These are phyloP conservation scores for Drosophila arizonae DNA, from an alignment of 1,140 invertebrate genomes.

Conservation along the genomic window DNA sequence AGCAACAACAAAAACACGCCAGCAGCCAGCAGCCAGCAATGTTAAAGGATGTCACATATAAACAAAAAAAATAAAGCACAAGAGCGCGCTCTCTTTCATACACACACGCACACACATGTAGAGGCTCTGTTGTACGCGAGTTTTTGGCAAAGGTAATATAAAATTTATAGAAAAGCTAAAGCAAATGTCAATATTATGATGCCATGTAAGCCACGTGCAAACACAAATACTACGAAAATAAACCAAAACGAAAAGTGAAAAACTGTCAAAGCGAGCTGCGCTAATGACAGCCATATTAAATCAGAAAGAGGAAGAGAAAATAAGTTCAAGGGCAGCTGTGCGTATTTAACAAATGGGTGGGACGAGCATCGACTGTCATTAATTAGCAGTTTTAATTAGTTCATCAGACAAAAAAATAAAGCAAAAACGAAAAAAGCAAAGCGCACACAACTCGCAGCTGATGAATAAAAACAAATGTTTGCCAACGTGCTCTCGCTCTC, in stretches of 20 bases:
- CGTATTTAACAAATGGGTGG: background rate
- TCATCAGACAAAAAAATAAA: background rate
- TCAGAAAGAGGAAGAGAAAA: background rate
- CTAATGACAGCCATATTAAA: background rate
- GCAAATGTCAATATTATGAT: constrained; percentile 65
- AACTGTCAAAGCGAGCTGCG: constrained; percentile 16
- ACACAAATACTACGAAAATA: constrained; percentile 20
- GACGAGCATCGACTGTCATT: background rate
- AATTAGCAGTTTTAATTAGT: constrained; percentile 32
- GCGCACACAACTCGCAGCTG: constrained; percentile 23
- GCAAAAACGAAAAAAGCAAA: background rate
- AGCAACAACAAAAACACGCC: constrained; percentile 25
- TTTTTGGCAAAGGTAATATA: constrained; percentile 70
- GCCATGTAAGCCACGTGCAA: constrained; percentile 25
- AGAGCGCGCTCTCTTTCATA: background rate
- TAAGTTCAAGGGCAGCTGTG: constrained; percentile 29
- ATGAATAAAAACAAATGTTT: constrained; percentile 43
- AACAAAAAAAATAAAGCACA: constrained; percentile 45
- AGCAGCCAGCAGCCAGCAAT: constrained; percentile 30
- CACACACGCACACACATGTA: background rate
- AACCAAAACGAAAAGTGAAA: constrained; percentile 36
- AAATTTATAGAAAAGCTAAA: constrained; percentile 72
- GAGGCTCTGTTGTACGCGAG: constrained; percentile 30
- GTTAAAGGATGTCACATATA: constrained; percentile 71
- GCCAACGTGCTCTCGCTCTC: constrained; percentile 4